These are phyloP conservation scores for Pegoplata infirma DNA, from an alignment of 2,888 invertebrate species.

Conservation along the genomic window DNA sequence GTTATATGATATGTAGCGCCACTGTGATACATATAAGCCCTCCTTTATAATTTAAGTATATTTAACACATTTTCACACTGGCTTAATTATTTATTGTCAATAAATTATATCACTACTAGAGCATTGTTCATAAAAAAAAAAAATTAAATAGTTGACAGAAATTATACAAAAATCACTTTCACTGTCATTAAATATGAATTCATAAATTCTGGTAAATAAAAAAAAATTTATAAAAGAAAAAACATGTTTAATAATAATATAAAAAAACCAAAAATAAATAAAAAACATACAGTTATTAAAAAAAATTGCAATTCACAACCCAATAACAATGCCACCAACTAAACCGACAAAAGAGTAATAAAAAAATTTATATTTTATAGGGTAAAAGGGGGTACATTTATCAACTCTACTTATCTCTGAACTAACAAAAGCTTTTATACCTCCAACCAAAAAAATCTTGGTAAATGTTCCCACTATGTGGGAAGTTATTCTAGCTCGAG, in stretches of 20 bases:
- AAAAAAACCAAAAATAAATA: neutral
- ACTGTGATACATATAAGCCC: too few relatives aligned
- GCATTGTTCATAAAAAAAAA: too few relatives aligned
- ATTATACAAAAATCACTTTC: slow-evolving; percentile 3
- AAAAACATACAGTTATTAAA: neutral
- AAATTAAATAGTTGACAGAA: neutral
- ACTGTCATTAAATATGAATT: neutral
- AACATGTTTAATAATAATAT: too few relatives aligned
- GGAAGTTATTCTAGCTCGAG: too few relatives aligned
- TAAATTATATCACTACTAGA: neutral
- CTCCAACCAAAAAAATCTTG: too few relatives aligned
- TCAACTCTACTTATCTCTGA: too few relatives aligned
- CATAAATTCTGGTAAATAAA: neutral
- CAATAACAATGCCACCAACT: neutral
- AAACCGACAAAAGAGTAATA: neutral
- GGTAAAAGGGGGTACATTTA: too few relatives aligned
- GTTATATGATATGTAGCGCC: too few relatives aligned
- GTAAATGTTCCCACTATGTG: too few relatives aligned
- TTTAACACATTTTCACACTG: too few relatives aligned
- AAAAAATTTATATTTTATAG: neutral
- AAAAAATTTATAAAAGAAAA: neutral
- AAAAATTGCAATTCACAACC: neutral
- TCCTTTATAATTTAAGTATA: too few relatives aligned
- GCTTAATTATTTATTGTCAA: neutral
- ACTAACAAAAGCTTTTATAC: too few relatives aligned